Evolutionary conservation across 2,797 vertebrate genomes (phyloP).

Genomic region (Cheirogaleus major): DNA sequence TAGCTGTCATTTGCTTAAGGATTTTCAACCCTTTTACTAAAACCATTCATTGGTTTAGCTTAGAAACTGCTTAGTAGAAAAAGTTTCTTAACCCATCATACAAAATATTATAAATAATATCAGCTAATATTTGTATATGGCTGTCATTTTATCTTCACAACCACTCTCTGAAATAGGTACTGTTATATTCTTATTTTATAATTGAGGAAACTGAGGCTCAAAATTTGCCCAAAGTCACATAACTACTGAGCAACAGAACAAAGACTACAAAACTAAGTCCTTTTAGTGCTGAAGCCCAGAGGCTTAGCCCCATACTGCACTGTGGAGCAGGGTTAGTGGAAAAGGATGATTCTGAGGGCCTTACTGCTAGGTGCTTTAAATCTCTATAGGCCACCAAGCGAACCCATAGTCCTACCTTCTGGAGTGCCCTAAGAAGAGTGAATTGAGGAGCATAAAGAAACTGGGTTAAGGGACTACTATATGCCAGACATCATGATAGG

Average conservation of each 20-base stretch:
- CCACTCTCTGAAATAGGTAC: background rate
- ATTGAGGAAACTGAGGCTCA: background rate
- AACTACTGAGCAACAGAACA: background rate
- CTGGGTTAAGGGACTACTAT: background rate
- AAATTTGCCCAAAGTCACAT: background rate
- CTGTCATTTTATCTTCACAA: background rate
- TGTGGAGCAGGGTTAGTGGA: background rate
- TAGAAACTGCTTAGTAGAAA: slow-evolving; percentile 36
- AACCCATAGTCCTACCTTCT: background rate
- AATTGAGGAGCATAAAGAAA: background rate
- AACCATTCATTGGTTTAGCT: slow-evolving; percentile 30
- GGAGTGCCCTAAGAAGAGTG: background rate
- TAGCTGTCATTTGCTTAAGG: slow-evolving; percentile 1
- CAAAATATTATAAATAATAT: slow-evolving; percentile 17
- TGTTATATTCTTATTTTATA: background rate
- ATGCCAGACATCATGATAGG: background rate
- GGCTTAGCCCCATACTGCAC: background rate
- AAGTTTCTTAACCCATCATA: background rate
- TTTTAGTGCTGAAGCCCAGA: background rate
- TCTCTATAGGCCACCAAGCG: background rate
- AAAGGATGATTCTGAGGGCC: background rate
- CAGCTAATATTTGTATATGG: background rate
- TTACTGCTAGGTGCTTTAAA: background rate
- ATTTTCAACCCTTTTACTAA: slow-evolving; percentile 30
- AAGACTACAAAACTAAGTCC: background rate